Percentiles rank a stretch among this genome's conserved stretches.
Conservation (phyloP, 2,113 vertebrate species). For the Recurvirostra avosetta region DNA sequence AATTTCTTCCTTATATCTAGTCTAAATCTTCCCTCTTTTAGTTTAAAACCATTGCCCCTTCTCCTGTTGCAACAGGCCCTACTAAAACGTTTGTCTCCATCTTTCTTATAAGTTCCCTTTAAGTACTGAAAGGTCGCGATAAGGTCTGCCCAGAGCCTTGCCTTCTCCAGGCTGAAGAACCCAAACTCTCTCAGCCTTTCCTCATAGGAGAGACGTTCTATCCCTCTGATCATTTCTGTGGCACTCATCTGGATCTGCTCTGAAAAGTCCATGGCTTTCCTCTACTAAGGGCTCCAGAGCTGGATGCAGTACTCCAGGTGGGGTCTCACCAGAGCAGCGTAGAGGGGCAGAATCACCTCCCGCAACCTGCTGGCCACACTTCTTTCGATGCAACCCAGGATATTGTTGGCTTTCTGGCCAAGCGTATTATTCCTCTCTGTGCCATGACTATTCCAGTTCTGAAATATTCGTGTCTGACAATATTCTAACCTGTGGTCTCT, state of each 20-base stretch:
- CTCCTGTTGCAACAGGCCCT: not conserved
- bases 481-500: not conserved
- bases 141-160: no score
- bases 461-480: not conserved
- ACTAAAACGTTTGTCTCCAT: no score
- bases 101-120: no score
- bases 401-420: not conserved
- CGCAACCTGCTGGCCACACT: not conserved
- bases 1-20: not conserved
- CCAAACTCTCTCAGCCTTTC: no score
- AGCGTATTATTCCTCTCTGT: not conserved
- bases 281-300: no score
- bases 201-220: no score
- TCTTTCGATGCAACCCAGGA: no score
- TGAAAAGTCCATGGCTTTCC: no score
- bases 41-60: not conserved
- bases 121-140: accelerated
- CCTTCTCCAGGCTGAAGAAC: no score
- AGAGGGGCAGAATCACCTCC: not conserved
- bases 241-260: no score
- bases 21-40: not conserved
- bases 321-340: no score
- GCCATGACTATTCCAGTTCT: not conserved
- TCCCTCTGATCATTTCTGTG: no score
- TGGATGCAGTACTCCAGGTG: not conserved